A percentile compares a stretch with the other conserved stretches of the same genome.
phyloP scores from a whole-genome alignment of 35 echinoderm and acorn worm species.

The Chiridota heheva region DNA sequence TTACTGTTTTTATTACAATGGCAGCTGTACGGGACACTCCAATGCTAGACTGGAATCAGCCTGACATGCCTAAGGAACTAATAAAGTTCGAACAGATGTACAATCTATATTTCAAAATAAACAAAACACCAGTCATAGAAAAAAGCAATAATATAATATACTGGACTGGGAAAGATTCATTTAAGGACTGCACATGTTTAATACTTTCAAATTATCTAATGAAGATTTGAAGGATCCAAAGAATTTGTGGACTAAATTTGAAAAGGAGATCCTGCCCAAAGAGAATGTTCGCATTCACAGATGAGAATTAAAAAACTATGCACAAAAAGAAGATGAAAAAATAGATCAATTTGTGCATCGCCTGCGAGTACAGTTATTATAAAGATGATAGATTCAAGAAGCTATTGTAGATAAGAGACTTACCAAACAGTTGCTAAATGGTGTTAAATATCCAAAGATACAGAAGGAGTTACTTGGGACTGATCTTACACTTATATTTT shows the following conservation, averaged over 20 bases:
- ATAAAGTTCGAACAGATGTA: constrained; percentile 3
- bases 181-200: constrained; percentile 9
- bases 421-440: too few relatives aligned
- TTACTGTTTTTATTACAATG: too few relatives aligned
- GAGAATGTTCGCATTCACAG: constrained; percentile 18
- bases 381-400: too few relatives aligned
- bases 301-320: constrained; percentile 12
- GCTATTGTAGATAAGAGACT: too few relatives aligned
- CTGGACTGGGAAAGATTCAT: constrained; percentile 5
- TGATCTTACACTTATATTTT: too few relatives aligned
- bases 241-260: background rate
- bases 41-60: constrained; percentile 13
- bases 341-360: background rate
- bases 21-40: background rate
- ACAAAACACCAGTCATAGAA: constrained; percentile 19
- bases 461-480: too few relatives aligned
- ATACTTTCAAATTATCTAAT: constrained; percentile 12
- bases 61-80: constrained; percentile 5
- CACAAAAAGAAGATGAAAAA: constrained; percentile 23
- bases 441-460: too few relatives aligned
- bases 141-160: constrained; percentile 22
- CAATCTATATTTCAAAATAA: constrained; percentile 22
- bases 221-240: background rate
- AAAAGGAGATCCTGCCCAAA: constrained; percentile 25
- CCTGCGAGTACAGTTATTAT: background rate